Percentiles rank a stretch among this genome's conserved stretches.
Conservation (phyloP, 2,113 vertebrate species). For the Xyliphius kryptos region DNA sequence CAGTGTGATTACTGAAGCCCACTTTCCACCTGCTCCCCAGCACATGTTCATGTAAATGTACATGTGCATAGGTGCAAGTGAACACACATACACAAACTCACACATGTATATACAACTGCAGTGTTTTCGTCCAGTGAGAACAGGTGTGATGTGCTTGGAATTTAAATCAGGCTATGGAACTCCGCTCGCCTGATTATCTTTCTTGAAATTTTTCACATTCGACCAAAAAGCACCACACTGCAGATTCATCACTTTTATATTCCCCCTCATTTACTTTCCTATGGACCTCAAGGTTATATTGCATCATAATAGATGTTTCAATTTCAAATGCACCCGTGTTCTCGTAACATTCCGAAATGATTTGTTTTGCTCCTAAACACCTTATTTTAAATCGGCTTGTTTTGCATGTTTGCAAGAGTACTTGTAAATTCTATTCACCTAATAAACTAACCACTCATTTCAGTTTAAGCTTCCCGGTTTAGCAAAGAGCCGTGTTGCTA, state of each 20-base stretch:
- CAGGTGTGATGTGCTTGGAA: constrained; percentile 34
- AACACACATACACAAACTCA: no score
- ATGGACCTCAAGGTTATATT: constrained; percentile 46
- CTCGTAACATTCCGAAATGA: constrained; percentile 35
- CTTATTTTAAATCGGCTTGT: constrained; percentile 21
- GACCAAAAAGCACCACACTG: constrained; percentile 45
- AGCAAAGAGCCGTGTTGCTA: constrained; percentile 1
- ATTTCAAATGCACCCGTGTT: constrained; percentile 34
- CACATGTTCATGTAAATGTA: no score
- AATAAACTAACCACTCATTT: constrained; percentile 26
- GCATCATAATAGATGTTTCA: constrained; percentile 48
- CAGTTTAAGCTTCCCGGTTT: constrained; percentile 3
- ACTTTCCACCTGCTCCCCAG: constrained; percentile 32
- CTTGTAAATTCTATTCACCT: constrained; percentile 27
- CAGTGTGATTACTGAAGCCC: constrained; percentile 18
- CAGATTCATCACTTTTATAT: constrained; percentile 47
- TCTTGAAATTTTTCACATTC: constrained; percentile 44
- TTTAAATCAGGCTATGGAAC: constrained; percentile 42
- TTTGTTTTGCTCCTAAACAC: constrained; percentile 30
- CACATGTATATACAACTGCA: constrained; percentile 14
- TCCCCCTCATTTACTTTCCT: constrained; percentile 36
- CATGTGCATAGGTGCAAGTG: no score
- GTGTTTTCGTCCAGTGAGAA: constrained; percentile 28
- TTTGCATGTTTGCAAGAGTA: constrained; percentile 31
- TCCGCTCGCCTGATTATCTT: constrained; percentile 45